Conservation (phyloP, 2,797 vertebrate genomes). For the Scarus forsteni region DNA sequence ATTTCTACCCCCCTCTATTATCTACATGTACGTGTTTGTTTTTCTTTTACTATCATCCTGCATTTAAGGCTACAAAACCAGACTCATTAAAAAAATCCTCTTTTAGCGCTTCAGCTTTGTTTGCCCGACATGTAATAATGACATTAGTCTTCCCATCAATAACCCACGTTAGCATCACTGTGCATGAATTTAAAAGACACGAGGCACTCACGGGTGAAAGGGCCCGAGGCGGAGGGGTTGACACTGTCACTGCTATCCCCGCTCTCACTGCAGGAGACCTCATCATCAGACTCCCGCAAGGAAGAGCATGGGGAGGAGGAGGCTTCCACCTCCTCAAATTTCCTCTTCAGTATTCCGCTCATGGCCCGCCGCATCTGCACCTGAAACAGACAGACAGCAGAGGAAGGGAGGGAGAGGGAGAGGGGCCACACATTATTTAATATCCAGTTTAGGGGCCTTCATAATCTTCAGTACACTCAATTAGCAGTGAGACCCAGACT, state of each 20-base stretch:
- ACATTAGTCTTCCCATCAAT: slow-evolving; percentile 49
- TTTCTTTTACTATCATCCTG: slow-evolving; percentile 40
- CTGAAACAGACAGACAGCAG: slow-evolving; percentile 72
- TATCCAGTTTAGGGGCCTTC: slow-evolving; percentile 69
- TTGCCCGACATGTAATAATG: slow-evolving; percentile 34
- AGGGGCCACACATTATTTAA: slow-evolving; percentile 72
- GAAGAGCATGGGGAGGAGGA: slow-evolving; percentile 94
- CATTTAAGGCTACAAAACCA: slow-evolving; percentile 21
- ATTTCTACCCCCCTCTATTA: slow-evolving; percentile 10
- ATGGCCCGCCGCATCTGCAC: slow-evolving; percentile 87
- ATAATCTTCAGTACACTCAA: slow-evolving; percentile 78
- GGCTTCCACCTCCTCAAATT: slow-evolving; percentile 98
- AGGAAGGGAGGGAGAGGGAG: slow-evolving; percentile 12
- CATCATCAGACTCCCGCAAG: slow-evolving; percentile 93
- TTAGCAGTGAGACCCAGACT: slow-evolving; percentile 66
- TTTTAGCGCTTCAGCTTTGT: slow-evolving; percentile 38
- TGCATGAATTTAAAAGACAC: slow-evolving; percentile 36
- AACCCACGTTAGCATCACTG: slow-evolving; percentile 5
- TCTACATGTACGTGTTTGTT: slow-evolving; percentile 36
- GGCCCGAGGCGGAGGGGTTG: slow-evolving; percentile 93
- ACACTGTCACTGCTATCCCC: slow-evolving; percentile 98
- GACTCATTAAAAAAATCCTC: neutral
- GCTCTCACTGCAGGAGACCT: slow-evolving; percentile 97
- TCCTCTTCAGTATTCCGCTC: slow-evolving; percentile 98
- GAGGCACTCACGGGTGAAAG: slow-evolving; percentile 91